Conservation (phyloP, 2,113 vertebrate genomes). For the Siphamia tubifer region DNA sequence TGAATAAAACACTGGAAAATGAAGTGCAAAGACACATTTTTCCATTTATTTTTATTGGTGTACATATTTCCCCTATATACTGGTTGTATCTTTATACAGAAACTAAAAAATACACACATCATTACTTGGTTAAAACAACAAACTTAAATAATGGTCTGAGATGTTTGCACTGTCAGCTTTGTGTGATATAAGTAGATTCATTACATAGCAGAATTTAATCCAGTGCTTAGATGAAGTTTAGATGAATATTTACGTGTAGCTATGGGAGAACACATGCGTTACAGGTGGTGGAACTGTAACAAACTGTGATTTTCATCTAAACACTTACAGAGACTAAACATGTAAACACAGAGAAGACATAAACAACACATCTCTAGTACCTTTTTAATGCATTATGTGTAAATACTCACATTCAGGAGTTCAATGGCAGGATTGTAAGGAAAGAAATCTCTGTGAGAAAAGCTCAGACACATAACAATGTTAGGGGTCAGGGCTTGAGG, state of each 20-base stretch:
- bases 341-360: not conserved
- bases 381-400: not conserved
- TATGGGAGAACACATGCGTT: not conserved
- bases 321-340: conserved; percentile 40
- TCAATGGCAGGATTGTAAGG: not conserved
- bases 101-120: too few species aligned
- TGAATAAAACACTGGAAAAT: too few species aligned
- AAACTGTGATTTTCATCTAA: conserved; percentile 13
- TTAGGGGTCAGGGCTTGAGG: conserved; percentile 16
- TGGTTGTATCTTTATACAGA: too few species aligned
- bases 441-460: conserved; percentile 38
- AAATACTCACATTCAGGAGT: not conserved
- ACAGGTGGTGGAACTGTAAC: conserved; percentile 12
- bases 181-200: not conserved
- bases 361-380: not conserved
- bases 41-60: too few species aligned
- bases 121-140: too few species aligned
- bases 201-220: not conserved
- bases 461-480: not conserved
- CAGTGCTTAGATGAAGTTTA: not conserved
- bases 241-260: not conserved
- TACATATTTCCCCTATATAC: too few species aligned
- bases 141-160: too few species aligned
- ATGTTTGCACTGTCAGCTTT: not conserved
- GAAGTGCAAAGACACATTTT: too few species aligned